Evolutionary conservation across 2,113 vertebrate genomes (phyloP).

Genomic region (Rhinoptilus africanus): DNA sequence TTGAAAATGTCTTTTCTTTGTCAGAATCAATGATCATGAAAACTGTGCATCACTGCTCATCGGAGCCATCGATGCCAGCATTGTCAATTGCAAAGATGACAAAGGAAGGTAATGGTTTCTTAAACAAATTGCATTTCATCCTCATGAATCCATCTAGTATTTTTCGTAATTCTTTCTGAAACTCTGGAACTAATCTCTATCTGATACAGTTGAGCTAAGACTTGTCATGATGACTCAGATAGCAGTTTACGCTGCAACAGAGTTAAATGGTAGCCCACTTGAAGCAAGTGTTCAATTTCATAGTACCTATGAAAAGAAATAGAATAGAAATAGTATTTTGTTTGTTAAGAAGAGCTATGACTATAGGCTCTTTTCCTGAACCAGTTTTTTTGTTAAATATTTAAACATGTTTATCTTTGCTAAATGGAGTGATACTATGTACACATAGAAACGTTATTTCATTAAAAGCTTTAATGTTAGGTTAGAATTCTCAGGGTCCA

Average conservation of each 20-base stretch:
- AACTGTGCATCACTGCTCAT: constrained; percentile 89
- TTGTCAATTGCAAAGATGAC: constrained; percentile 86
- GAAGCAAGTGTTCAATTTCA: neutral
- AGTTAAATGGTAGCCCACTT: neutral
- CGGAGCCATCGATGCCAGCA: constrained; percentile 88
- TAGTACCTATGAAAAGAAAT: neutral
- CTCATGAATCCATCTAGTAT: neutral
- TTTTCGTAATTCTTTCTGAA: neutral
- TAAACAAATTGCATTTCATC: neutral
- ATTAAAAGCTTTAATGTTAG: neutral
- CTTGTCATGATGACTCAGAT: neutral
- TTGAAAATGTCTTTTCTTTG: neutral
- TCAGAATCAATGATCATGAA: constrained; percentile 91
- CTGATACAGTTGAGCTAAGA: neutral
- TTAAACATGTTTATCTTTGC: neutral
- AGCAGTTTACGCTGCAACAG: neutral
- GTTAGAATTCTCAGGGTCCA: neutral
- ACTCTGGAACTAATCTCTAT: neutral
- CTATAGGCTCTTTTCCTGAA: neutral
- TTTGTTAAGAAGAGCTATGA: neutral
- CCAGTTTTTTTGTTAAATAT: neutral
- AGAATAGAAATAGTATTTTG: neutral
- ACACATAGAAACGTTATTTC: neutral
- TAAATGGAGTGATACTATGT: neutral
- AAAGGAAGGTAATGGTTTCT: constrained; percentile 84